Conservation (phyloP, 1,140 invertebrate genomes). For the Macrotrachela quadricornifera region DNA sequence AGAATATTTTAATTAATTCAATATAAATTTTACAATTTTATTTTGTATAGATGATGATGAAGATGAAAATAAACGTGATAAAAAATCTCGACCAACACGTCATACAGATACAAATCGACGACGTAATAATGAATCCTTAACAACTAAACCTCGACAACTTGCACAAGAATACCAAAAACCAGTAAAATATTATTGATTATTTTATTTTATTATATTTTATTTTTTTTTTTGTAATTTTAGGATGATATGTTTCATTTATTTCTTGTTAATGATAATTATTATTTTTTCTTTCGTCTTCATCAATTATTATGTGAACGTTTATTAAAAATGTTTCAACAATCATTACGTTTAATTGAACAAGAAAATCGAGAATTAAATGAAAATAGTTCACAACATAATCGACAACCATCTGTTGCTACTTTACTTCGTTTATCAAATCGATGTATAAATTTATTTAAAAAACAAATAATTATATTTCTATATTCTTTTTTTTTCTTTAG, state of each 20-base stretch:
- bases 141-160: not conserved
- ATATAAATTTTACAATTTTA: too few species aligned
- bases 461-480: too few species aligned
- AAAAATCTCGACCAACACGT: constrained; percentile 1
- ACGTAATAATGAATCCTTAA: constrained; percentile 2
- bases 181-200: not conserved
- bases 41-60: too few species aligned
- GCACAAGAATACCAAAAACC: constrained; percentile 4
- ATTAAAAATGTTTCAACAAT: constrained; percentile 42
- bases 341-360: constrained; percentile 46
- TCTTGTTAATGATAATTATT: constrained; percentile 30
- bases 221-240: constrained; percentile 4
- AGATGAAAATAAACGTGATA: not conserved
- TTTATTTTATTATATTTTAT: not conserved
- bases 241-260: constrained; percentile 24
- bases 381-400: not conserved
- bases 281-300: constrained; percentile 74
- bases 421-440: too few species aligned
- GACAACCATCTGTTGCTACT: not conserved
- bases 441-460: too few species aligned
- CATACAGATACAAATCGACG: constrained; percentile 8
- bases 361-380: constrained; percentile 27
- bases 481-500: too few species aligned
- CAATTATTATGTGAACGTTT: constrained; percentile 77
- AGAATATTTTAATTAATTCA: too few species aligned